Percentiles rank a stretch among this genome's conserved stretches.
Conservation (phyloP, 2,113 vertebrate genomes). For the Guaruba guarouba region DNA sequence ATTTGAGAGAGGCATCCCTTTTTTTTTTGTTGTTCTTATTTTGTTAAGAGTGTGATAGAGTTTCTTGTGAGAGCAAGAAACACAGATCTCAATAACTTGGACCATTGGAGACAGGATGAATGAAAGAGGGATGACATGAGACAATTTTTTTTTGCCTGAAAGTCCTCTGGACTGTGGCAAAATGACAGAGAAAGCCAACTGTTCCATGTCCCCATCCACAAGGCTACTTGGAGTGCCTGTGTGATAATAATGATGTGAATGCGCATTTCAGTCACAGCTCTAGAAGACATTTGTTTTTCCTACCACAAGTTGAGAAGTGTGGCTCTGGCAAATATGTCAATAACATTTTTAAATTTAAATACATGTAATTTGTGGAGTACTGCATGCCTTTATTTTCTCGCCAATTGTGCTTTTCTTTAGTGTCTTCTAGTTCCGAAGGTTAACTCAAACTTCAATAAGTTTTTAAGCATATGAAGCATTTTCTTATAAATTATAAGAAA, state of each 20-base stretch:
- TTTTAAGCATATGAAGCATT: neutral
- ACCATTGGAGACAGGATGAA: neutral
- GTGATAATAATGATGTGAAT: neutral
- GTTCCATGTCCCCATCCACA: neutral
- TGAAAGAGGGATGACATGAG: neutral
- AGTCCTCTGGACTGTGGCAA: neutral
- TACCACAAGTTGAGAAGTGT: neutral
- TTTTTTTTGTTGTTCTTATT: neutral
- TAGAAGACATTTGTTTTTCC: neutral
- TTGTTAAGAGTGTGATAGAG: neutral
- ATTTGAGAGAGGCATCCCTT: neutral
- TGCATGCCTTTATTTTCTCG: neutral
- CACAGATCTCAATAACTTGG: accelerated
- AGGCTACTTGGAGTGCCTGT: neutral
- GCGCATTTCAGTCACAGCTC: neutral
- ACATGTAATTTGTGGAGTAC: neutral
- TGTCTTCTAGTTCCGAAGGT: neutral
- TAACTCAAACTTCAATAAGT: neutral
- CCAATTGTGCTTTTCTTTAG: neutral
- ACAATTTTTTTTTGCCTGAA: neutral
- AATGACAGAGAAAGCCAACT: neutral
- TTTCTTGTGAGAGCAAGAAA: neutral
- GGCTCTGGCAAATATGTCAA: neutral
- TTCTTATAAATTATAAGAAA: neutral
- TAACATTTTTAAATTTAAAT: neutral